phyloP scores from a whole-genome alignment of 1,140 invertebrate species.

The Cataglyphis hispanica region DNA sequence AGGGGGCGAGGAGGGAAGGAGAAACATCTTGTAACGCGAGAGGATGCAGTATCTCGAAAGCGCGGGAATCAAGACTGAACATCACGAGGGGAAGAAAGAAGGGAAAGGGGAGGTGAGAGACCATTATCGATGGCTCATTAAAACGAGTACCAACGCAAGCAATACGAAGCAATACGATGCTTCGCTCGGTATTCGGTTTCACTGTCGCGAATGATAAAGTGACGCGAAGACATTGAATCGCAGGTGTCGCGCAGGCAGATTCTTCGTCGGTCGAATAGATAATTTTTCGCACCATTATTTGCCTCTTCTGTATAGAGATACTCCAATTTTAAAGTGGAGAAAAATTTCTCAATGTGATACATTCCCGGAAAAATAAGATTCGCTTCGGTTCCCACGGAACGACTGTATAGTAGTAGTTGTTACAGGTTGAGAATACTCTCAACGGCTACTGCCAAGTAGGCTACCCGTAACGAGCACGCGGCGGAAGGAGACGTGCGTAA shows the following conservation, averaged over 20 bases:
- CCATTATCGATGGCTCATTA: conserved; percentile 51
- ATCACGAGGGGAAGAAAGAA: neutral
- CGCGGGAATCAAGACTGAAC: conserved; percentile 45
- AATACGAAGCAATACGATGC: conserved; percentile 32
- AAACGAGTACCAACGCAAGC: conserved; percentile 40
- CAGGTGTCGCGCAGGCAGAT: neutral
- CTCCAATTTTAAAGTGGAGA: too few species aligned
- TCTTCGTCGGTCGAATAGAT: conserved; percentile 16
- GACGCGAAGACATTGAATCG: conserved; percentile 18
- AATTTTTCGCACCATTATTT: neutral
- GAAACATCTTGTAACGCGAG: conserved; percentile 34
- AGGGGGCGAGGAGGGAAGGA: neutral
- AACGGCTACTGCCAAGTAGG: too few species aligned
- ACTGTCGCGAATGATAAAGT: conserved; percentile 50
- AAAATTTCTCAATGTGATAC: too few species aligned
- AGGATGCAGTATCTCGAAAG: conserved; percentile 23
- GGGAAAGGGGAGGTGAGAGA: too few species aligned
- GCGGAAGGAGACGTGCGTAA: too few species aligned
- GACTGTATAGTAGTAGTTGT: neutral
- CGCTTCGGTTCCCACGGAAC: neutral
- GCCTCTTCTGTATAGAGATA: too few species aligned
- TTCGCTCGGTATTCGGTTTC: conserved; percentile 47
- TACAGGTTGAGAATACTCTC: too few species aligned
- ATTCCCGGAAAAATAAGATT: too few species aligned
- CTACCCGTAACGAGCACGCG: too few species aligned